Evolutionary conservation across 1,140 invertebrate species (phyloP).

Genomic region (Drosophila setifemur): DNA sequence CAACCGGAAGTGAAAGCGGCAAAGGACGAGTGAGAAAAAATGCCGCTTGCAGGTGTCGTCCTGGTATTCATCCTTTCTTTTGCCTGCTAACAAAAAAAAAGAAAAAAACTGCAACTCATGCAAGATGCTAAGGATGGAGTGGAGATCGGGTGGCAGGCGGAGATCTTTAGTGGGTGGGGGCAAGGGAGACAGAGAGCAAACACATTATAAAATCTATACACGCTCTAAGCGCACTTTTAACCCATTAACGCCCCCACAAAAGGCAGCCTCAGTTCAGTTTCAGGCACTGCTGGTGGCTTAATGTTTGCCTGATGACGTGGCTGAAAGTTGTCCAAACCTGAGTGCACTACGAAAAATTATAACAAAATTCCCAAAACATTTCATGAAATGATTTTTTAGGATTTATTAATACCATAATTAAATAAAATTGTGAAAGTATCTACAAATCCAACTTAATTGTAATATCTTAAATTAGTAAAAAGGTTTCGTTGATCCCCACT

Average conservation of each 20-base stretch:
- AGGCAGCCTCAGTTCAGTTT: slow-evolving; percentile 14
- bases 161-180: neutral
- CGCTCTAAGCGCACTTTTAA: slow-evolving; percentile 76
- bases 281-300: slow-evolving; percentile 42
- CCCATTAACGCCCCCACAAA: slow-evolving; percentile 70
- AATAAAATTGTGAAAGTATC: neutral
- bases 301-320: slow-evolving; percentile 66
- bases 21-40: slow-evolving; percentile 42
- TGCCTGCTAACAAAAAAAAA: neutral
- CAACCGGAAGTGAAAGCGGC: slow-evolving; percentile 58
- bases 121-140: slow-evolving; percentile 5
- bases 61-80: slow-evolving; percentile 53
- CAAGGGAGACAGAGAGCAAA: slow-evolving; percentile 38
- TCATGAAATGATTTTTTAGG: too few relatives aligned
- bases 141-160: neutral
- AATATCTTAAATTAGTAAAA: too few relatives aligned
- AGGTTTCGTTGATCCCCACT: too few relatives aligned
- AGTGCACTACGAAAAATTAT: neutral
- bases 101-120: slow-evolving; percentile 63
- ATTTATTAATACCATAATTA: too few relatives aligned
- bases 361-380: neutral
- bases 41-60: slow-evolving; percentile 48
- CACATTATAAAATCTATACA: slow-evolving; percentile 79
- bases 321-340: slow-evolving; percentile 47
- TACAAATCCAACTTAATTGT: too few relatives aligned